Evolutionary conservation across 2,797 vertebrate species (phyloP), one percentile per base, ranked within the genome.

Genomic region (Malurus leucopterus): DNA sequence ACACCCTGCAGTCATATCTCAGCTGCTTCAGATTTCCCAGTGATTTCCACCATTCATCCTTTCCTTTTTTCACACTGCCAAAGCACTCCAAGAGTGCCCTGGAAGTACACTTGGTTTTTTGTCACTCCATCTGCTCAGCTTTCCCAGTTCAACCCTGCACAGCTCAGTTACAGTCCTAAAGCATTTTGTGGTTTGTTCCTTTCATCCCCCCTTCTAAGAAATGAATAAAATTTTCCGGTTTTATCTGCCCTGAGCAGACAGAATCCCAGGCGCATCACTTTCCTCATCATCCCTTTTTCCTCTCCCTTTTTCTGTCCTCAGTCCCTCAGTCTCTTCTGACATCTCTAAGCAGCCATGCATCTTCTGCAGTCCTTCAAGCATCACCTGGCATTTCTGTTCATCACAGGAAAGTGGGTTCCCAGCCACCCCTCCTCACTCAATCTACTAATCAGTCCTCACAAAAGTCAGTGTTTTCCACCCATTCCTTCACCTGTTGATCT

Each of bases 121-220:
- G 68, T 90, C 79, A 77, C 41, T 89, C 84, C 86, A 90, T 94
- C 88, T 94, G 86, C 86, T 94, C 79, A 59, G 53, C 82, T 80
- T 86, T 87, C 73, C 76, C 69, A 65, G 44, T 80, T 92, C 75
- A 86, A 43, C 34, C 41, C 29, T 53, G 34, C 8, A 2, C 20
- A 63, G 73, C 69, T 91, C 76, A 65, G 51, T 81, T 85, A 40
- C 4, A 63, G 21, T 86, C 47, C 86, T 91, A 82, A 84, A 92
- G 47, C 38, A 43, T 75, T 81, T 68, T 71, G 32, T 64, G 46
- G 44, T 81, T 83, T 75, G 34, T 83, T 83, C 57, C n/a, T 86
- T 75, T 92, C 34, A 18, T 62, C 71, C 27, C 21, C 21, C 49
- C 30, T 72, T 88, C 32, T 81, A 55, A 92, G 10, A 89, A 80